Conservation (phyloP, 1,140 invertebrate genomes). For the Notospermus geniculatus region DNA sequence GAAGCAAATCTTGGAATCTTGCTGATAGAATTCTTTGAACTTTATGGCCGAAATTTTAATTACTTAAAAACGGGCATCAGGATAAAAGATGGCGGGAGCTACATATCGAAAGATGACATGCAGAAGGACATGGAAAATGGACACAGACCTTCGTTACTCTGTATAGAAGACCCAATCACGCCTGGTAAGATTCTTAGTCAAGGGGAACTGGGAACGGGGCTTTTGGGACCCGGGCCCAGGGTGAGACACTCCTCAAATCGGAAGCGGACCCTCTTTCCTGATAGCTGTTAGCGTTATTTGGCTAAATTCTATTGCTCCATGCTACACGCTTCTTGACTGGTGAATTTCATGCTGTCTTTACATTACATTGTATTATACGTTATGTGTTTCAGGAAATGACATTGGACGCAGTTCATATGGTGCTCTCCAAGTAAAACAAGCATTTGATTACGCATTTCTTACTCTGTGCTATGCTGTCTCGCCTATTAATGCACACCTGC, state of each 20-base stretch:
- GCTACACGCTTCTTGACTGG: too few relatives aligned
- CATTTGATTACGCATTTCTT: conserved; percentile 93
- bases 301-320: too few relatives aligned
- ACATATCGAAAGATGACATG: conserved; percentile 92
- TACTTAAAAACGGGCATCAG: conserved; percentile 90
- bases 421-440: conserved; percentile 81
- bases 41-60: conserved; percentile 96
- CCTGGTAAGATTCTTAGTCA: conserved; percentile 59
- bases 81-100: conserved; percentile 89
- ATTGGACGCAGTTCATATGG: conserved; percentile 97
- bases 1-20: conserved; percentile 86
- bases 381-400: conserved; percentile 65
- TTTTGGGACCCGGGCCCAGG: too few relatives aligned
- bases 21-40: conserved; percentile 95
- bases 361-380: too few relatives aligned
- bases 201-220: too few relatives aligned
- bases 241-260: too few relatives aligned
- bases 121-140: conserved; percentile 90
- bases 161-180: conserved; percentile 96
- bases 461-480: conserved; percentile 75
- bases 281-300: too few relatives aligned
- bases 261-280: too few relatives aligned
- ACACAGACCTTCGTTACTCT: conserved; percentile 86
- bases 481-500: conserved; percentile 40
- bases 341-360: too few relatives aligned